phyloP scores from a whole-genome alignment of 2,888 invertebrate genomes.

The Zaprionus obscuricornis region DNA sequence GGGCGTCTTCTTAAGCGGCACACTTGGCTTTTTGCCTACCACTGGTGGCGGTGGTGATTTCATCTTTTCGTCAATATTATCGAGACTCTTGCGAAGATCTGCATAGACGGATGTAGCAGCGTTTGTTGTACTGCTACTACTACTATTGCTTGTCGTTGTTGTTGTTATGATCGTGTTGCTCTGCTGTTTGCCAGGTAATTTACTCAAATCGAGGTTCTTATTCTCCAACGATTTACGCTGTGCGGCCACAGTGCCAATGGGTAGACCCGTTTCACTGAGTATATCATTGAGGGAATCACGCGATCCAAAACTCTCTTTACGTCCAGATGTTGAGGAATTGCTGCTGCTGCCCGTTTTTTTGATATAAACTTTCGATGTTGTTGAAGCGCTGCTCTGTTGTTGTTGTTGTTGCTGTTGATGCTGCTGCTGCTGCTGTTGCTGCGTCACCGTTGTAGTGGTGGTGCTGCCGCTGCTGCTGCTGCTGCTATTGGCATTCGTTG shows the following conservation, averaged over 20 bases:
- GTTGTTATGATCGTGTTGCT: slow-evolving; percentile 44
- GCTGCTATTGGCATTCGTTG: slow-evolving; percentile 56
- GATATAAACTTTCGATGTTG: slow-evolving; percentile 70
- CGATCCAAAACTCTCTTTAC: slow-evolving; percentile 83
- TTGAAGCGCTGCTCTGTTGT: slow-evolving; percentile 60
- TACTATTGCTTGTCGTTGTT: slow-evolving; percentile 45
- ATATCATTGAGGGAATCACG: slow-evolving; percentile 83
- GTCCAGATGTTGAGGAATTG: slow-evolving; percentile 72
- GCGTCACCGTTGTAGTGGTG: slow-evolving; percentile 39
- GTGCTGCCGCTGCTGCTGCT: slow-evolving; percentile 43
- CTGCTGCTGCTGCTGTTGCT: slow-evolving; percentile 53
- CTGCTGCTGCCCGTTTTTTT: slow-evolving; percentile 67
- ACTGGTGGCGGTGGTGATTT: slow-evolving; percentile 84
- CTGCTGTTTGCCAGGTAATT: slow-evolving; percentile 67
- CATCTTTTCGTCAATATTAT: slow-evolving; percentile 83
- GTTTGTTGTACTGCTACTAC: slow-evolving; percentile 32
- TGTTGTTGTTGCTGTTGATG: slow-evolving; percentile 65
- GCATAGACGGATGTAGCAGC: slow-evolving; percentile 48
- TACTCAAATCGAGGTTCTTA: slow-evolving; percentile 81
- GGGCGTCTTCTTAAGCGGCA: slow-evolving; percentile 88
- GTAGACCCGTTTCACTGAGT: slow-evolving; percentile 81
- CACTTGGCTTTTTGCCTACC: slow-evolving; percentile 86
- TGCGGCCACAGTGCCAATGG: slow-evolving; percentile 84
- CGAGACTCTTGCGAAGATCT: slow-evolving; percentile 81
- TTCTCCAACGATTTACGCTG: slow-evolving; percentile 85